Evolutionary conservation across 2,888 invertebrate species (phyloP).

Genomic region (Chloroclysta siterata): DNA sequence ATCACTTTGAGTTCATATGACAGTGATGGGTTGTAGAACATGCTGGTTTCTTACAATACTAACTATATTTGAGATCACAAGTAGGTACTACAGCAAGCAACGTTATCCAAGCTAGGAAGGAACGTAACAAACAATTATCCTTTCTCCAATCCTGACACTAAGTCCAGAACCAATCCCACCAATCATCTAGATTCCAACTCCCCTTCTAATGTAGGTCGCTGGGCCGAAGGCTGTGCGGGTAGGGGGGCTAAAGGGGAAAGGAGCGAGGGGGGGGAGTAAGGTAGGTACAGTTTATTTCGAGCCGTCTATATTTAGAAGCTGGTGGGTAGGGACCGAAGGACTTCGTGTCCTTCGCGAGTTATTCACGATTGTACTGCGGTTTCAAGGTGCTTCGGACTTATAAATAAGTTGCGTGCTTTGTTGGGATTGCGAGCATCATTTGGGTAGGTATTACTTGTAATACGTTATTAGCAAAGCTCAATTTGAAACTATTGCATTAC

Average conservation of each 20-base stretch:
- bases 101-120: neutral
- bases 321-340: slow-evolving; percentile 54
- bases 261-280: slow-evolving; percentile 11
- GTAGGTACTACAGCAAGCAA: too few species aligned
- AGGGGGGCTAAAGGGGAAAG: slow-evolving; percentile 3
- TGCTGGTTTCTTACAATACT: too few species aligned
- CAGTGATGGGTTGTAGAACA: too few species aligned
- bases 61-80: too few species aligned
- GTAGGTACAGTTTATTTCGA: slow-evolving; percentile 60
- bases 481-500: too few species aligned
- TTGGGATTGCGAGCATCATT: neutral
- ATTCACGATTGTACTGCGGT: slow-evolving; percentile 10
- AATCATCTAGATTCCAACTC: slow-evolving; percentile 31
- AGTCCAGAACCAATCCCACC: neutral
- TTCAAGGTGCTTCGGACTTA: slow-evolving; percentile 19
- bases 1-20: too few species aligned
- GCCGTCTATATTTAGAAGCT: slow-evolving; percentile 70
- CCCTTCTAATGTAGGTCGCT: slow-evolving; percentile 53
- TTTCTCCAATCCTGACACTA: neutral
- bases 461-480: too few species aligned
- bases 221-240: slow-evolving; percentile 38
- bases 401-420: slow-evolving; percentile 15
- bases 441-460: too few species aligned
- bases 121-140: neutral
- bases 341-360: slow-evolving; percentile 46